These are phyloP conservation scores for Raja brachyura DNA, from an alignment of 2,113 vertebrate species.

Conservation along the genomic window DNA sequence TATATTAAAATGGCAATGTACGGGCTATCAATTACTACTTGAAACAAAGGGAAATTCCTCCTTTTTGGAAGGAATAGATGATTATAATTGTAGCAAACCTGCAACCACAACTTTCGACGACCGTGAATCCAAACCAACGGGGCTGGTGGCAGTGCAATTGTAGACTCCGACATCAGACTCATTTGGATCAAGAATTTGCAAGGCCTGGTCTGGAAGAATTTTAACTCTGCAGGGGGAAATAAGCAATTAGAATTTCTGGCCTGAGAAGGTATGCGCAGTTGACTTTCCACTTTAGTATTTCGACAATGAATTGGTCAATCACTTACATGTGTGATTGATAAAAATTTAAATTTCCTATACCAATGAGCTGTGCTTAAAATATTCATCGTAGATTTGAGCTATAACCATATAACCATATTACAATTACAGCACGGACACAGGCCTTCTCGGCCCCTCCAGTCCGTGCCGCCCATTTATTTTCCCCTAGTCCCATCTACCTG, in stretches of 20 bases:
- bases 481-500: too few relatives aligned
- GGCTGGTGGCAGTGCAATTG: constrained; percentile 77
- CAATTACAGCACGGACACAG: too few relatives aligned
- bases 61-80: background rate
- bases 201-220: constrained; percentile 72
- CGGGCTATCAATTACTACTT: background rate
- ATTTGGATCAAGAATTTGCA: constrained; percentile 74
- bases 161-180: constrained; percentile 86
- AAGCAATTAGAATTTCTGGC: constrained; percentile 35
- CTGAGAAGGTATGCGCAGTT: background rate
- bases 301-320: background rate
- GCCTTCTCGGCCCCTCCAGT: too few relatives aligned
- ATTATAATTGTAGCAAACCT: constrained; percentile 56
- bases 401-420: too few relatives aligned
- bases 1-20: background rate
- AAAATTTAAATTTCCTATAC: background rate
- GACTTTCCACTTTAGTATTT: background rate
- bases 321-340: background rate
- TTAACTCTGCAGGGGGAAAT: constrained; percentile 67
- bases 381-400: background rate
- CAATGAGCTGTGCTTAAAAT: background rate
- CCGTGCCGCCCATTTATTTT: too few relatives aligned
- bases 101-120: constrained; percentile 76
- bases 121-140: constrained; percentile 69
- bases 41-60: background rate